Evolutionary conservation across 1,140 invertebrate species (phyloP).

Genomic region (Drosophila subobscura): DNA sequence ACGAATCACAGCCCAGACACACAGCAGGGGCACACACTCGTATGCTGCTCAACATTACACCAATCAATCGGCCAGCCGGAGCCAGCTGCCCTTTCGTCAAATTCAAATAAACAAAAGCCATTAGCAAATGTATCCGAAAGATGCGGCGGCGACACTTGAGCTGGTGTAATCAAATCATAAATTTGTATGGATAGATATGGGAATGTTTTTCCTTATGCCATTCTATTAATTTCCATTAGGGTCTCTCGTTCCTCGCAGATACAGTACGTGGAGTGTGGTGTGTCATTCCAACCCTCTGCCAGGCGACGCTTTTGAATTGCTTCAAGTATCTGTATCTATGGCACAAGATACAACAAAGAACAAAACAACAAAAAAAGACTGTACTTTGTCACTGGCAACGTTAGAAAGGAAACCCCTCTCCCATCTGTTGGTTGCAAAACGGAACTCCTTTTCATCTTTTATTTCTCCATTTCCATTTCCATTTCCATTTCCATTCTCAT

Average conservation of each 20-base stretch:
- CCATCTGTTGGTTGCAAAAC: conserved; percentile 40
- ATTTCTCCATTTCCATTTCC: conserved; percentile 35
- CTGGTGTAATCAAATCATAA: conserved; percentile 77
- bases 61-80: conserved; percentile 67
- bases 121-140: conserved; percentile 74
- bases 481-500: conserved; percentile 28
- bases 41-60: conserved; percentile 44
- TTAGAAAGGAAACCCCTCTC: conserved; percentile 1
- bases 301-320: conserved; percentile 61
- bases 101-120: conserved; percentile 77
- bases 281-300: conserved; percentile 16
- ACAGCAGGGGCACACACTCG: conserved; percentile 7
- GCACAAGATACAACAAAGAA: neutral
- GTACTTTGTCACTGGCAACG: conserved; percentile 32
- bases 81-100: conserved; percentile 75
- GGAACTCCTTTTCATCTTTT: conserved; percentile 66
- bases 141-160: conserved; percentile 56
- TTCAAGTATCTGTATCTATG: conserved; percentile 74
- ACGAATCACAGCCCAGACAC: conserved; percentile 8
- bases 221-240: conserved; percentile 77
- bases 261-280: conserved; percentile 23
- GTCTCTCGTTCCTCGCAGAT: conserved; percentile 28
- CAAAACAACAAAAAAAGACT: conserved; percentile 20
- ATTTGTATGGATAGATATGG: conserved; percentile 46
- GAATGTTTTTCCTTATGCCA: conserved; percentile 31